Base-by-base conservation (phyloP, 2,888 invertebrate genomes). In the Oxyteleia sp. region DNA sequence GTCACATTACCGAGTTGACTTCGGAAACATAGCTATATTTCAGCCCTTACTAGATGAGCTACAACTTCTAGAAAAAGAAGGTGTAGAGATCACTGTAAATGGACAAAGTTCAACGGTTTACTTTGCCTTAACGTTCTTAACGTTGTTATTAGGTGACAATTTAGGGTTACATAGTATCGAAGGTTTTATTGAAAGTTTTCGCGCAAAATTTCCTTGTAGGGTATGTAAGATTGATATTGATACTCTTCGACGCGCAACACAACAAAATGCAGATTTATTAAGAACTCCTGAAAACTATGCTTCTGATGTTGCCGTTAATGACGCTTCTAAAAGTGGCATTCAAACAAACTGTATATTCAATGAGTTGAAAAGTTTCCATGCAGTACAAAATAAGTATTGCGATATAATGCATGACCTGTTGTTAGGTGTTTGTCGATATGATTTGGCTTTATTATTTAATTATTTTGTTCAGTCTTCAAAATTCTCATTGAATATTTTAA, bases 121-220 rank as follows among this genome's bases (percentile, higher is more conserved):
- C n/a, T 69, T 78, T 23, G 16, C 35, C n/a, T 41, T 35, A 7
- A 26, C 26, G 5, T 2, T 26, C 26, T 26, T 26, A n/a, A n/a
- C n/a, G n/a, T n/a, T n/a, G n/a, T 11, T 55, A 23, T 10, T 35
- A 13, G 74, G 63, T 4, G 74, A 74, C 15, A 74, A 64, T 13
- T 53, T 83, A 45, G 84, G 81, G 1, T 55, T 85, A 11, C 74
- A 84, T 51, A 49, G 61, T 15, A 38, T 84, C 11, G 26, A 69
- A 10, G 84, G 83, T 10, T 78, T 82, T 41, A 53, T 69, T 2
- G 66, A 84, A 63, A 35, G 83, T 32, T 86, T 84, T 47, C 49
- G n/a, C 16, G 75, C 75, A 1, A 83, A 75, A 26, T 83, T 16
- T 53, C 85, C 71, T 7, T 86, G 85, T 55, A 57, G 83, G 61